Percentiles rank a stretch among this genome's conserved stretches.
phyloP scores from a whole-genome alignment of 2,888 invertebrate species.

The Drosophila incognita region DNA sequence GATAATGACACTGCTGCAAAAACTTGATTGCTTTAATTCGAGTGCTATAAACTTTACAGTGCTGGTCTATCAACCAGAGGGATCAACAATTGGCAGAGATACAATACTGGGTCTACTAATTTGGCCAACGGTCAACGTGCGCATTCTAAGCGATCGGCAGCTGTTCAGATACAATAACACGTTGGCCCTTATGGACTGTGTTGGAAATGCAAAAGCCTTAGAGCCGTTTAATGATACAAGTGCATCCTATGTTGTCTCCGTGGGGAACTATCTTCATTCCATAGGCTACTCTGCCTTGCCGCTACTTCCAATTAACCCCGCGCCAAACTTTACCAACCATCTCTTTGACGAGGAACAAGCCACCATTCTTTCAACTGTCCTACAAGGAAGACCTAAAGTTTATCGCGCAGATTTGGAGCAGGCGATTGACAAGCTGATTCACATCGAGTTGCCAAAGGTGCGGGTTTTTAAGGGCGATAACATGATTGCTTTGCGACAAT shows the following conservation, averaged over 20 bases:
- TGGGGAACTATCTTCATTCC: conserved; percentile 19
- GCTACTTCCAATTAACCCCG: neutral
- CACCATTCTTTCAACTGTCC: conserved; percentile 46
- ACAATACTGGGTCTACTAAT: conserved; percentile 42
- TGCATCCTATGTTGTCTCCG: conserved; percentile 29
- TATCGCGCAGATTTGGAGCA: conserved; percentile 88
- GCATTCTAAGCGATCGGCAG: conserved; percentile 23
- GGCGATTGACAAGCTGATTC: conserved; percentile 88
- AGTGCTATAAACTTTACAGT: conserved; percentile 13
- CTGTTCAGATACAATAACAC: conserved; percentile 9
- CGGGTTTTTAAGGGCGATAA: conserved; percentile 20
- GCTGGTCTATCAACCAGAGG: conserved; percentile 45
- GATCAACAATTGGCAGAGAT: conserved; percentile 53
- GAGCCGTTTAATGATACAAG: neutral
- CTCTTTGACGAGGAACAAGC: conserved; percentile 38
- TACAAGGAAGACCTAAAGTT: conserved; percentile 11
- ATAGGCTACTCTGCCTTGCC: neutral
- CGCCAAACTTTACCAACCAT: conserved; percentile 1
- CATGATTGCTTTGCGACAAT: conserved; percentile 31
- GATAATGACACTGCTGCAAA: neutral
- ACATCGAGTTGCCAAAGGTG: conserved; percentile 70
- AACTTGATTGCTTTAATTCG: neutral
- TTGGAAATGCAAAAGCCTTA: conserved; percentile 14
- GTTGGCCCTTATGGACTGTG: conserved; percentile 29
- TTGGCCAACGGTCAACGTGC: conserved; percentile 45